Conservation (phyloP, 2,797 vertebrate species). For the Pseudochirops corinnae region DNA sequence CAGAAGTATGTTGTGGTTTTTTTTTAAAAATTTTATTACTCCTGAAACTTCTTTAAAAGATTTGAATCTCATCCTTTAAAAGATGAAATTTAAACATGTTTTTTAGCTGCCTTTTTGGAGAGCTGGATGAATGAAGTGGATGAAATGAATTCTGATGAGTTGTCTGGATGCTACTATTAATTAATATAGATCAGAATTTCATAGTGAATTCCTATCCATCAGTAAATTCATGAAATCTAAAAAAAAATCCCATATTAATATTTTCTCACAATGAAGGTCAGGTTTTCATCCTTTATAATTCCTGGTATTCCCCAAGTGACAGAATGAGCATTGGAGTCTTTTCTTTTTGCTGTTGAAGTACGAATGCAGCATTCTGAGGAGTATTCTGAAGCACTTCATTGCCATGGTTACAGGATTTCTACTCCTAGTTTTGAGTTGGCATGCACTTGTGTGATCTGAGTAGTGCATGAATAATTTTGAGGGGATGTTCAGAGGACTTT, state of each 20-base stretch:
- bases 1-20: background rate
- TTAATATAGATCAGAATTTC: conserved; percentile 44
- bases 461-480: background rate
- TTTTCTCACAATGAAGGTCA: conserved; percentile 35
- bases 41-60: conserved; percentile 1
- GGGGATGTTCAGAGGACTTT: background rate
- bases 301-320: conserved; percentile 39
- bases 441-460: background rate
- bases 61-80: conserved; percentile 24
- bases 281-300: conserved; percentile 57
- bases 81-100: background rate
- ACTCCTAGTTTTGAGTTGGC: background rate
- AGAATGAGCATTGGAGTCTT: background rate
- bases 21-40: background rate
- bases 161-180: background rate
- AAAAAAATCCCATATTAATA: background rate
- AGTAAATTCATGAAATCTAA: background rate
- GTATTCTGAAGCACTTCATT: background rate
- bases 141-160: background rate
- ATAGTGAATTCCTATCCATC: conserved; percentile 65
- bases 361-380: background rate
- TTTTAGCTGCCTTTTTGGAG: conserved; percentile 17
- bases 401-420: conserved; percentile 17
- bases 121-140: background rate
- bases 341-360: conserved; percentile 38